These are phyloP conservation scores for Sinocyclocheilus maitianheensis DNA, from an alignment of 2,113 vertebrate genomes.

Conservation along the genomic window DNA sequence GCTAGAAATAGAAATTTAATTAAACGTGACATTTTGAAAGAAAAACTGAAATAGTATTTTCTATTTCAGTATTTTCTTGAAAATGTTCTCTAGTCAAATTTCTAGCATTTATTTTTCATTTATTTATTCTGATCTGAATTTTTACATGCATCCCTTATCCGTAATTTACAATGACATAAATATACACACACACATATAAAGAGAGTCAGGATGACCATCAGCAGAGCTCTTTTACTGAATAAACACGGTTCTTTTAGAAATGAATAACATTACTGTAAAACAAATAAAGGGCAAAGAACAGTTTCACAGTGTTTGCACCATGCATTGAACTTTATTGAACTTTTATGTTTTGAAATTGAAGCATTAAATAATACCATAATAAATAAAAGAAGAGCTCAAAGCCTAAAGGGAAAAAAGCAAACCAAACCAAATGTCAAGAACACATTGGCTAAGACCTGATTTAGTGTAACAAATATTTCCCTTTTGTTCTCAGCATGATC, in stretches of 20 bases:
- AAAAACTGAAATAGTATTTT: too few relatives aligned
- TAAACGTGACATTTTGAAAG: too few relatives aligned
- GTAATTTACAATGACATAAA: too few relatives aligned
- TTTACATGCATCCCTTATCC: too few relatives aligned
- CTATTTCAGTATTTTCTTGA: too few relatives aligned
- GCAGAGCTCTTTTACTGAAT: neutral
- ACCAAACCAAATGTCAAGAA: constrained; percentile 27
- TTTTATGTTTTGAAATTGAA: constrained; percentile 34
- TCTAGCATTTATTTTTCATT: too few relatives aligned
- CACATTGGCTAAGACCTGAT: constrained; percentile 33
- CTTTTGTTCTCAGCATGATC: constrained; percentile 19
- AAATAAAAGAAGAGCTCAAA: constrained; percentile 44
- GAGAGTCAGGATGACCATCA: neutral
- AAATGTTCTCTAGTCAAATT: too few relatives aligned
- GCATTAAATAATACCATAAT: constrained; percentile 51
- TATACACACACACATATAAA: neutral
- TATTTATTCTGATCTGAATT: neutral
- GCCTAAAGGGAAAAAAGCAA: constrained; percentile 10
- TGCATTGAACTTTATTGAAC: constrained; percentile 53
- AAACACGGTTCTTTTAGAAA: neutral
- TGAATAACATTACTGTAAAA: constrained; percentile 7
- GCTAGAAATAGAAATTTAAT: too few relatives aligned
- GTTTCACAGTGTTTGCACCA: constrained; percentile 50
- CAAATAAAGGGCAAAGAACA: constrained; percentile 26
- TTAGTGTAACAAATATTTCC: constrained; percentile 39